phyloP scores from a whole-genome alignment of 1,140 invertebrate genomes.

The Berghia stephanieae region DNA sequence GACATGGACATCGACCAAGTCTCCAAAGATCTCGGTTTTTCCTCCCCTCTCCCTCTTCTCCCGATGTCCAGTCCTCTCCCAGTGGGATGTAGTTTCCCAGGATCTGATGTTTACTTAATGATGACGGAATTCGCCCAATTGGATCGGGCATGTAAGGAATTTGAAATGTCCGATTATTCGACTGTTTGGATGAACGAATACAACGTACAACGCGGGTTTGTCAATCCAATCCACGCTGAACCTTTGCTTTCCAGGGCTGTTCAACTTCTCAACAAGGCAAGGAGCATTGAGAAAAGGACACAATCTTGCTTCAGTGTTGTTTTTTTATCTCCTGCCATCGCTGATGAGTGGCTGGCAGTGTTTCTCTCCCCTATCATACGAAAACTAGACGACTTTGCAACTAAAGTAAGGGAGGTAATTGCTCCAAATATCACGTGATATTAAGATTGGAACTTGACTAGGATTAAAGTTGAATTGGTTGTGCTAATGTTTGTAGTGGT shows the following conservation, averaged over 20 bases:
- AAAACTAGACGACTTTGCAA: too few relatives aligned
- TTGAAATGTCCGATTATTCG: neutral
- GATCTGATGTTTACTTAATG: constrained; percentile 47
- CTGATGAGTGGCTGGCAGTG: too few relatives aligned
- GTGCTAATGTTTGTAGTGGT: too few relatives aligned
- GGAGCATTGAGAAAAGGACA: too few relatives aligned
- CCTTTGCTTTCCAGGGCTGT: constrained; percentile 45
- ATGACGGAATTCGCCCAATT: constrained; percentile 48
- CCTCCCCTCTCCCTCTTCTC: constrained; percentile 40
- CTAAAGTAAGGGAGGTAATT: too few relatives aligned
- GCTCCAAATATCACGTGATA: too few relatives aligned
- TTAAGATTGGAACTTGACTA: too few relatives aligned
- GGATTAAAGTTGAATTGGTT: too few relatives aligned
- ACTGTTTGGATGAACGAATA: constrained; percentile 58
- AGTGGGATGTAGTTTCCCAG: constrained; percentile 51
- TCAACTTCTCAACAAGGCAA: too few relatives aligned
- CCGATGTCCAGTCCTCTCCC: constrained; percentile 36
- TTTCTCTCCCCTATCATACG: too few relatives aligned
- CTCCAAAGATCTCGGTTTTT: constrained; percentile 47
- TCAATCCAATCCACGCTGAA: constrained; percentile 57
- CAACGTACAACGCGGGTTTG: constrained; percentile 51
- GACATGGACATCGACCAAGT: constrained; percentile 8
- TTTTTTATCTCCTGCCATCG: too few relatives aligned
- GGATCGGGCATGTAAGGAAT: constrained; percentile 48
- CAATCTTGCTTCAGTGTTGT: too few relatives aligned